phyloP scores from a whole-genome alignment of 2,797 vertebrate genomes.

The Denticeps clupeoides region DNA sequence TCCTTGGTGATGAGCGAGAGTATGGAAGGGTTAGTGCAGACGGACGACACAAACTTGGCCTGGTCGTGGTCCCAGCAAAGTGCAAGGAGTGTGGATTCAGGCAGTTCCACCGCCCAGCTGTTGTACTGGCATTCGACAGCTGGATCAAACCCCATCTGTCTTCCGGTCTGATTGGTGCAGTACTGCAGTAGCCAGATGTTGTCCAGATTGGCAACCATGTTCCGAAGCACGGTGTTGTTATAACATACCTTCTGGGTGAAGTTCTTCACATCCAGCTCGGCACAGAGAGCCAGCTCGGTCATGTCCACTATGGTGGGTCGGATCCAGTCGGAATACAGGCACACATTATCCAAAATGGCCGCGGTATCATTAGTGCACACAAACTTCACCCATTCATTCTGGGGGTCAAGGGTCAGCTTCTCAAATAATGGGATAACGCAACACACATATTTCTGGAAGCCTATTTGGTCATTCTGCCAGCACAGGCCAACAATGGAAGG shows the following conservation, averaged over 20 bases:
- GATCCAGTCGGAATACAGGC: conserved; percentile 56
- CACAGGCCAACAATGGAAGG: conserved; percentile 55
- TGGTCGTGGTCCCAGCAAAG: conserved; percentile 66
- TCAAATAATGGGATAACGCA: conserved; percentile 42
- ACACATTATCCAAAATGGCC: conserved; percentile 36
- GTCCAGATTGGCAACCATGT: conserved; percentile 61
- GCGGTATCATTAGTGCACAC: conserved; percentile 40
- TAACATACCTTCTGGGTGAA: conserved; percentile 57
- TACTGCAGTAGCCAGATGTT: conserved; percentile 58
- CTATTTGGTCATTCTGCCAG: conserved; percentile 48
- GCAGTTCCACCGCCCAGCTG: conserved; percentile 46
- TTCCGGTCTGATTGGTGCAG: conserved; percentile 45
- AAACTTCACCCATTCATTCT: conserved; percentile 53
- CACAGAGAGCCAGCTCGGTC: conserved; percentile 60
- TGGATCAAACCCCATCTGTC: conserved; percentile 32
- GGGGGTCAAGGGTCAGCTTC: conserved; percentile 38
- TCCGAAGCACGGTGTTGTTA: conserved; percentile 48
- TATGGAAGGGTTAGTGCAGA: conserved; percentile 45
- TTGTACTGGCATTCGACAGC: conserved; percentile 52
- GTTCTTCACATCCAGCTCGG: conserved; percentile 50
- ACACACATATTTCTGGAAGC: conserved; percentile 58
- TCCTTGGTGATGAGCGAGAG: conserved; percentile 42
- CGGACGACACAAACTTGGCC: conserved; percentile 42
- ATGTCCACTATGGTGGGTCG: conserved; percentile 59
- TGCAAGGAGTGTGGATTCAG: conserved; percentile 43